Conservation (phyloP, 2,113 vertebrate genomes). For the Nannobrachium achirus region DNA sequence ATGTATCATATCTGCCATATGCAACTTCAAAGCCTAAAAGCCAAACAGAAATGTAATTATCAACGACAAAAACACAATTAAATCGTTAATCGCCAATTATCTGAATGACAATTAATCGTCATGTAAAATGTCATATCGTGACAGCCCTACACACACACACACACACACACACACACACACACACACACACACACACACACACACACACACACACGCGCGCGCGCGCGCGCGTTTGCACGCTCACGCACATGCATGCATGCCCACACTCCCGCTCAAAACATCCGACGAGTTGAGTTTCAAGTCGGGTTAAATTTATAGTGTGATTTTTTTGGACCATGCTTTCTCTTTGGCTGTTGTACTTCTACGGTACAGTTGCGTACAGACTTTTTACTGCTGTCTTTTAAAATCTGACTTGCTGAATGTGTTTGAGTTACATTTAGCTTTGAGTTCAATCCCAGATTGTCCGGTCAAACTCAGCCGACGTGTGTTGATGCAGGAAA, state of each 20-base stretch:
- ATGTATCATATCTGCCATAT: too few species aligned
- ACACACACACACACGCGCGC: neutral
- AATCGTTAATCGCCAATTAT: too few species aligned
- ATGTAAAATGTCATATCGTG: too few species aligned
- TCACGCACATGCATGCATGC: neutral
- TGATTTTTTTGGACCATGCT: neutral
- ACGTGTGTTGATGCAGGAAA: neutral
- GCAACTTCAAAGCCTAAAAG: too few species aligned
- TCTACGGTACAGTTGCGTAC: neutral
- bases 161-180: neutral
- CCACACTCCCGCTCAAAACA: neutral
- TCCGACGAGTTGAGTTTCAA: neutral
- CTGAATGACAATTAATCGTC: too few species aligned
- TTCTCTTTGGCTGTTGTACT: too few species aligned
- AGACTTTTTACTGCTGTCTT: too few species aligned
- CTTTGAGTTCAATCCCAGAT: neutral
- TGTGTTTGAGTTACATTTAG: neutral
- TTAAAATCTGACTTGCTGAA: neutral
- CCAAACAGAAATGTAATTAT: too few species aligned
- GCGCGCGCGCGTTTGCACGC: neutral
- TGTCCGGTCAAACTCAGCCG: neutral
- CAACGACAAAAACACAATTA: too few species aligned
- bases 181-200: slow-evolving; percentile 6
- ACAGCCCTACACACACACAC: neutral
- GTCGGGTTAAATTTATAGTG: neutral